A percentile compares a stretch with the other conserved stretches of the same genome.
phyloP scores from a whole-genome alignment of 2,113 vertebrate genomes.

The Litocranius walleri region DNA sequence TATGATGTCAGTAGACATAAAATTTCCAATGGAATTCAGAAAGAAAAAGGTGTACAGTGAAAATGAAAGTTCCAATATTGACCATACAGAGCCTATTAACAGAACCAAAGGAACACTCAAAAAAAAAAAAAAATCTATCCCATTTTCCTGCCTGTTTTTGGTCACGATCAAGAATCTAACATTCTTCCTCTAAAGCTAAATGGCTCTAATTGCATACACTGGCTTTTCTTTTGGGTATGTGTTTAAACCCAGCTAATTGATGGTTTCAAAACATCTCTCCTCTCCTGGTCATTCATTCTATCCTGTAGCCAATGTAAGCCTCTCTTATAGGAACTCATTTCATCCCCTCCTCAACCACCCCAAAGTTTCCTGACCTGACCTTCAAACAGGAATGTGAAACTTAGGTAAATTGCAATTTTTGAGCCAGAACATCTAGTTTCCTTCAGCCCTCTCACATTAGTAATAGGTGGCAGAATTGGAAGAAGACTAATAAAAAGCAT shows the following conservation, averaged over 20 bases:
- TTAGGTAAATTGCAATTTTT: not conserved
- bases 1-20: not conserved
- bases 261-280: not conserved
- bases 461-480: not conserved
- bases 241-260: not conserved
- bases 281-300: not conserved
- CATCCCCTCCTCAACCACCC: not conserved
- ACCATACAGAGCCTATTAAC: not conserved
- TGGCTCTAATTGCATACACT: not conserved
- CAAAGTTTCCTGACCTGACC: not conserved
- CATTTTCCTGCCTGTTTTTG: not conserved
- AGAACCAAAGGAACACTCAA: not conserved
- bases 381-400: not conserved
- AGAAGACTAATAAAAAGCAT: not conserved
- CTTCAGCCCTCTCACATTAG: not conserved
- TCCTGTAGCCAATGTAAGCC: not conserved
- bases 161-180: not conserved
- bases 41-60: not conserved
- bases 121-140: not conserved
- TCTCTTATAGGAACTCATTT: not conserved
- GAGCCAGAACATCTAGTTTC: not conserved
- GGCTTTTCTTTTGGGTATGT: not conserved
- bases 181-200: constrained; percentile 10
- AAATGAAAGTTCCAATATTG: not conserved
- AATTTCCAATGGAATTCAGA: not conserved